Conservation (phyloP, 2,113 vertebrate genomes). For the Thunnus thynnus region DNA sequence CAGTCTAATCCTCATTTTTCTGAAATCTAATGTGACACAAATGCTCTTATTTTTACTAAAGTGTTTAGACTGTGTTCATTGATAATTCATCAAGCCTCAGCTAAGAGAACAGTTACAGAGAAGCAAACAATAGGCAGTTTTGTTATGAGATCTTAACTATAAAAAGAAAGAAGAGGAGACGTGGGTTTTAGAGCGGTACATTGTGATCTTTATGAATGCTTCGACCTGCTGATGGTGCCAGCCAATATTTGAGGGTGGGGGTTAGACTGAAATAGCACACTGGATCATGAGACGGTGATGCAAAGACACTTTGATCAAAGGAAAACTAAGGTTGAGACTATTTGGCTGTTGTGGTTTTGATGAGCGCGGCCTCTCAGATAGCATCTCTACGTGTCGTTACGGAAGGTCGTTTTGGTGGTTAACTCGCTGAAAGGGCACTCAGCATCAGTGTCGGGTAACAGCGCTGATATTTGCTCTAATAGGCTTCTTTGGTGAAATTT, state of each 20-base stretch:
- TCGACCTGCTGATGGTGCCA: constrained; percentile 10
- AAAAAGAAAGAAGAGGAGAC: constrained; percentile 16
- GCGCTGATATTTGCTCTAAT: constrained; percentile 44
- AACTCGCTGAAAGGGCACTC: constrained; percentile 73
- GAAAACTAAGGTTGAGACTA: constrained; percentile 66
- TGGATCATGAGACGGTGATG: constrained; percentile 58
- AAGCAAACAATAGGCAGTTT: constrained; percentile 31
- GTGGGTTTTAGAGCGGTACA: constrained; percentile 4
- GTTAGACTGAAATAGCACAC: constrained; percentile 61
- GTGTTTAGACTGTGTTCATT: constrained; percentile 42
- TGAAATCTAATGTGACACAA: background rate
- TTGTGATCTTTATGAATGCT: constrained; percentile 19
- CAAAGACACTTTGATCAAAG: constrained; percentile 72
- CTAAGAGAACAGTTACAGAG: constrained; percentile 51
- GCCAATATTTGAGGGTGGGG: constrained; percentile 18
- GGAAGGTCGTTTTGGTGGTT: constrained; percentile 75
- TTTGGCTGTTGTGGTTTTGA: constrained; percentile 76
- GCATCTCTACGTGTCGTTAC: constrained; percentile 69
- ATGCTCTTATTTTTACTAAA: constrained; percentile 28
- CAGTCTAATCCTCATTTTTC: background rate
- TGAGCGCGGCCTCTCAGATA: constrained; percentile 68
- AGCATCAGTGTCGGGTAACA: constrained; percentile 69
- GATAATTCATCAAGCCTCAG: constrained; percentile 58
- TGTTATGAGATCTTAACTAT: constrained; percentile 22
- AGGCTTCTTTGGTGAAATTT: constrained; percentile 34